These are phyloP conservation scores for Archilochus colubris DNA, from an alignment of 2,113 vertebrate species.

Conservation along the genomic window DNA sequence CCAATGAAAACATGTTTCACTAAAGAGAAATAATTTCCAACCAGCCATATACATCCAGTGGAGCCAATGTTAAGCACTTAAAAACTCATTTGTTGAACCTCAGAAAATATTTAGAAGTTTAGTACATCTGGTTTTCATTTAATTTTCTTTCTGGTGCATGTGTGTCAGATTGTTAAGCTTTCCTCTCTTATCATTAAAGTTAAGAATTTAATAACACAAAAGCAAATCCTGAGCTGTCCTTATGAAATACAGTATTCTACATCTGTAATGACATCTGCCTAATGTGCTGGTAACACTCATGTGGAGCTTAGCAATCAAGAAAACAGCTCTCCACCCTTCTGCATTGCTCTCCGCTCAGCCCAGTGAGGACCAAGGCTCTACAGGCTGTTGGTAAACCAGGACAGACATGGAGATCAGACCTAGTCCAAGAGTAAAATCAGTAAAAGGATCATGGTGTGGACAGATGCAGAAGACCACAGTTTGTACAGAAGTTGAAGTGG, in stretches of 20 bases:
- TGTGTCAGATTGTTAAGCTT: not conserved
- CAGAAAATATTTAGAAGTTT: not conserved
- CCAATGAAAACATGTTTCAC: not conserved
- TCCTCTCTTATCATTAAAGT: not conserved
- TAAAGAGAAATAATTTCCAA: not conserved
- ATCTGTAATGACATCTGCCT: not conserved
- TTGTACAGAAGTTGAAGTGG: not conserved
- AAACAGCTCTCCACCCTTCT: not conserved
- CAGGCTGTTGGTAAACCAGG: not conserved
- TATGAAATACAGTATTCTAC: not conserved
- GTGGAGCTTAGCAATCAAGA: not conserved
- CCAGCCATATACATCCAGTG: not conserved
- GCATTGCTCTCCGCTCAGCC: not conserved
- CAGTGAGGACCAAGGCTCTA: fast-evolving
- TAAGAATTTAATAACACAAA: not conserved
- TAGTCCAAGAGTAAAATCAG: not conserved
- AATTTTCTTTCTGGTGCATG: not conserved
- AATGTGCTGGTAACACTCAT: not conserved
- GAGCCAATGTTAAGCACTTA: not conserved
- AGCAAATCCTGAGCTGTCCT: not conserved
- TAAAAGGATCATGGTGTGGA: fast-evolving
- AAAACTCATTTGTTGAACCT: not conserved
- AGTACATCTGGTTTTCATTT: not conserved
- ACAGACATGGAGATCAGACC: not conserved
- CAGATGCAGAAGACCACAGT: not conserved